A percentile compares a stretch with the other conserved stretches of the same genome.
Evolutionary conservation across 23 tunicate species (phyloP).

Genomic region (Oikopleura vanhoeffeni): DNA sequence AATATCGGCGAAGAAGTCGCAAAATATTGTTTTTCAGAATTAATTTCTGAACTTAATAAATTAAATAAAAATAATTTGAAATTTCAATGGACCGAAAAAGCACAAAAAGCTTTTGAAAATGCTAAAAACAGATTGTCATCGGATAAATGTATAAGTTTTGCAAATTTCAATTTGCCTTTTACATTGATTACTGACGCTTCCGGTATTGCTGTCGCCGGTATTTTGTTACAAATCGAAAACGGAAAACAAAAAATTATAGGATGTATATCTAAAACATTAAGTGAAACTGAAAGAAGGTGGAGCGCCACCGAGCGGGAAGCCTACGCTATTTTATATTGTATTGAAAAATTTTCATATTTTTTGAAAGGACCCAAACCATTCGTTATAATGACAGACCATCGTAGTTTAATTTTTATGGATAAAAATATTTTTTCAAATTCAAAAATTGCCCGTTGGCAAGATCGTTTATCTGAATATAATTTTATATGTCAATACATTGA

Average conservation of each 20-base stretch:
- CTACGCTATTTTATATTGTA: constrained; percentile 6
- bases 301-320: too few species aligned
- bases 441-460: too few species aligned
- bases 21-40: neutral
- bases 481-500: too few species aligned
- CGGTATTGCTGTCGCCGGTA: neutral
- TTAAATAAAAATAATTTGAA: neutral
- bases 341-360: neutral
- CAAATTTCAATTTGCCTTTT: neutral
- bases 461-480: too few species aligned
- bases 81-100: neutral
- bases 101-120: neutral
- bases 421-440: too few species aligned
- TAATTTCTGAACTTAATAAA: neutral
- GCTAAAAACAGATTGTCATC: neutral
- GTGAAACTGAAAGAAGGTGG: too few species aligned
- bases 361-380: too few species aligned
- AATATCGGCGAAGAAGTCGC: neutral
- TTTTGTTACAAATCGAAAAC: neutral
- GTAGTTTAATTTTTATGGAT: too few species aligned
- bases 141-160: neutral
- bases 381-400: too few species aligned
- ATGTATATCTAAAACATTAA: too few species aligned
- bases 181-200: constrained; percentile 15
- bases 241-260: neutral